A percentile compares a stretch with the other conserved stretches of the same genome.
Conservation (phyloP, 2,797 vertebrate genomes). For the Malurus leucopterus region DNA sequence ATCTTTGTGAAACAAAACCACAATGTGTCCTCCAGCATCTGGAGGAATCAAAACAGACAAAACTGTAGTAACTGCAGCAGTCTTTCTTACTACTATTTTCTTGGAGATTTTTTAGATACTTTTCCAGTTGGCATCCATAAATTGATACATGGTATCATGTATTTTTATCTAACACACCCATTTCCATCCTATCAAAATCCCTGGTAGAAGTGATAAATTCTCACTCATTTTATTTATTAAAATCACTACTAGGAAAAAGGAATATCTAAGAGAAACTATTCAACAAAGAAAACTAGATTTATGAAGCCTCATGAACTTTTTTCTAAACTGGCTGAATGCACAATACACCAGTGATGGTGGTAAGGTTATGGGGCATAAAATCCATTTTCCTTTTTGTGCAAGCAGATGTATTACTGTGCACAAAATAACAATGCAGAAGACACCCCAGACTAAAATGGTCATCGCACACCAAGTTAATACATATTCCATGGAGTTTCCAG, state of each 20-base stretch:
- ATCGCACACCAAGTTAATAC: neutral
- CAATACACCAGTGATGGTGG: neutral
- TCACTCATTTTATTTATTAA: neutral
- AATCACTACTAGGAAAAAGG: neutral
- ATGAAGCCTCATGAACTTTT: neutral
- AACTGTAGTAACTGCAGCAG: neutral
- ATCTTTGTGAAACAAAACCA: neutral
- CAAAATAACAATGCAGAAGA: neutral
- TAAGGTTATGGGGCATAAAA: neutral
- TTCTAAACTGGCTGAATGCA: neutral
- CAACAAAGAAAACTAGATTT: neutral
- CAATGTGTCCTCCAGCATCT: neutral
- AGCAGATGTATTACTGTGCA: neutral
- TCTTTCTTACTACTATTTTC: neutral
- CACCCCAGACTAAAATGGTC: neutral
- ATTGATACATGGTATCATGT: rapidly evolving
- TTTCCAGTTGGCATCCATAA: neutral
- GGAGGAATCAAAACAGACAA: neutral
- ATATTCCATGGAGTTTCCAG: neutral
- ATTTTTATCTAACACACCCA: neutral
- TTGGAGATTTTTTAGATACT: neutral
- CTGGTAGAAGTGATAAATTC: neutral
- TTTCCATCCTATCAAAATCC: neutral
- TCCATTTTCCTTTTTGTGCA: neutral
- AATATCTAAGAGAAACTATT: neutral